A percentile compares a stretch with the other conserved stretches of the same genome.
phyloP scores from a whole-genome alignment of 1,140 invertebrate species.

The Dreissena rostriformis region DNA sequence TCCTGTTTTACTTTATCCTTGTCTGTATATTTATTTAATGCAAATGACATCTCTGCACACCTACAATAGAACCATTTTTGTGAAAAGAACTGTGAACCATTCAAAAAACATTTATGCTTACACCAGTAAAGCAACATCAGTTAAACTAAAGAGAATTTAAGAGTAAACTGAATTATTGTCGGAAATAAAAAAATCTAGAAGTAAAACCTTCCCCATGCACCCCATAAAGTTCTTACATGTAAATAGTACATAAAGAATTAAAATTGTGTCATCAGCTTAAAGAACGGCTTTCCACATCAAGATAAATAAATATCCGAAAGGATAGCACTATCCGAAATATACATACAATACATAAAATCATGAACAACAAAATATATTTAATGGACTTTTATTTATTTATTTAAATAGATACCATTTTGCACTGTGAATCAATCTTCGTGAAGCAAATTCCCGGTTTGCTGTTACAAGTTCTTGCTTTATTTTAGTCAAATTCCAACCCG shows the following conservation, averaged over 20 bases:
- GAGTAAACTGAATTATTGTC: neutral
- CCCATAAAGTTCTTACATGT: no score
- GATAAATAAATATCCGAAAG: conserved; percentile 21
- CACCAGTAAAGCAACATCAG: neutral
- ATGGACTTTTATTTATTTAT: neutral
- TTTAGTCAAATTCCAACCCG: conserved; percentile 71
- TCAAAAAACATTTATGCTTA: neutral
- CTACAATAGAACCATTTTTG: conserved; percentile 76
- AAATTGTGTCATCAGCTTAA: neutral
- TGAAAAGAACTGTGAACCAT: neutral
- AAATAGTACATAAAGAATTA: neutral
- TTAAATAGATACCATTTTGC: conserved; percentile 87
- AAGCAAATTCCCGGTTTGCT: conserved; percentile 87
- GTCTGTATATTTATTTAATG: conserved; percentile 85
- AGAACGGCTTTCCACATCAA: conserved; percentile 19
- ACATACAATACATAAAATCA: conserved; percentile 3
- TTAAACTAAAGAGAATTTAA: neutral
- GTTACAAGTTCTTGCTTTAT: conserved; percentile 86
- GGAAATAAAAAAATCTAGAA: neutral
- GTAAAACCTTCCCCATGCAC: no score
- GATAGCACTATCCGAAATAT: conserved; percentile 13
- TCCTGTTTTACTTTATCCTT: conserved; percentile 35
- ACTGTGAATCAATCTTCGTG: conserved; percentile 87
- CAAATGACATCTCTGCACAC: conserved; percentile 91
- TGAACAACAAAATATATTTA: neutral